Evolutionary conservation across 2,888 invertebrate genomes (phyloP).

Genomic region (Troides helena): DNA sequence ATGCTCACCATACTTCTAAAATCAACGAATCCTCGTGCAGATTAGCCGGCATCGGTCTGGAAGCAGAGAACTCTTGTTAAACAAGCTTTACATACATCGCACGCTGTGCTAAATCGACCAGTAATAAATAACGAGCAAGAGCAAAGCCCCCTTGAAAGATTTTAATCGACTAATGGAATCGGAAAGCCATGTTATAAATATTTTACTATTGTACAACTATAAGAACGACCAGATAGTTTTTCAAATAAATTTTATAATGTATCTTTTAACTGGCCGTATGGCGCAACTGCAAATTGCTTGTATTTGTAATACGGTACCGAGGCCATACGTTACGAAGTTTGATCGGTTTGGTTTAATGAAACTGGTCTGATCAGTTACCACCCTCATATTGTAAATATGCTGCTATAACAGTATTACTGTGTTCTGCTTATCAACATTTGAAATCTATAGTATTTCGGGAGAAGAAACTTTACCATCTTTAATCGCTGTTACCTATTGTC

Average conservation of each 20-base stretch:
- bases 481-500: too few species aligned
- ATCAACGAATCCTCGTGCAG: conserved; percentile 86
- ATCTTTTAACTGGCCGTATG: too few species aligned
- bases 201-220: conserved; percentile 21
- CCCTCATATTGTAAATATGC: too few species aligned
- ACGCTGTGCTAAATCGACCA: conserved; percentile 20
- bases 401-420: too few species aligned
- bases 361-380: too few species aligned
- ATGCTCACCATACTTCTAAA: conserved; percentile 88
- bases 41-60: conserved; percentile 86
- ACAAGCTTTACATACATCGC: conserved; percentile 9
- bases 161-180: conserved; percentile 28
- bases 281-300: too few species aligned
- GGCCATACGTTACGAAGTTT: too few species aligned
- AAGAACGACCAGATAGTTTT: not conserved
- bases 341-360: too few species aligned
- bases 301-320: too few species aligned
- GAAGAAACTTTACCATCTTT: too few species aligned
- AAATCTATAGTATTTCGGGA: too few species aligned
- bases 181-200: conserved; percentile 23
- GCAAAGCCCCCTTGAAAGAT: conserved; percentile 39
- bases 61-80: conserved; percentile 40
- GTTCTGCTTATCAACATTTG: too few species aligned
- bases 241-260: not conserved
- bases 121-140: conserved; percentile 35